phyloP scores from a whole-genome alignment of 2,888 invertebrate genomes.

The Drosophila parthenogenetica region DNA sequence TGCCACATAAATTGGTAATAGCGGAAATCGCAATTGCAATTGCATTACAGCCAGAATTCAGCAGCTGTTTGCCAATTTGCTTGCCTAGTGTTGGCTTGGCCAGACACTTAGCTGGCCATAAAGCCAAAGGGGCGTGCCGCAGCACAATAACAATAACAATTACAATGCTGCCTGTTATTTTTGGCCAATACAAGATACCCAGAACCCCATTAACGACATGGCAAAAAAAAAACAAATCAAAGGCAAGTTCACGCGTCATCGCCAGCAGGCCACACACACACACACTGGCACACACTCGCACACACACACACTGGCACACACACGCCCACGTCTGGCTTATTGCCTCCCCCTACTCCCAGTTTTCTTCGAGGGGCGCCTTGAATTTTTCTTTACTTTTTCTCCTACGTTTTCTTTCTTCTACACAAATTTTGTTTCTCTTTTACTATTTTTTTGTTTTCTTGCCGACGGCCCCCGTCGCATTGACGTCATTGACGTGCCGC shows the following conservation, averaged over 20 bases:
- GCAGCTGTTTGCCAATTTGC: conserved; percentile 7
- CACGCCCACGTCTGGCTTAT: conserved; percentile 14
- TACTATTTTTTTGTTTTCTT: conserved; percentile 33
- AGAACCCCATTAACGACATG: conserved; percentile 29
- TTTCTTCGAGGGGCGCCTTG: conserved; percentile 33
- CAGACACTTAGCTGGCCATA: conserved; percentile 5
- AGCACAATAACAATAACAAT: conserved; percentile 18
- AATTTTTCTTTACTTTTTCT: conserved; percentile 25
- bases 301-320: conserved; percentile 27
- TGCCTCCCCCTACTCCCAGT: not conserved
- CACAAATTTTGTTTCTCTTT: not conserved
- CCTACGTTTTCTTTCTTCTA: not conserved
- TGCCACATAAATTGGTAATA: conserved; percentile 61
- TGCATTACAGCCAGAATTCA: not conserved
- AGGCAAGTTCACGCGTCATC: conserved; percentile 80
- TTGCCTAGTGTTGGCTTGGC: not conserved
- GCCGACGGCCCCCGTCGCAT: conserved; percentile 68
- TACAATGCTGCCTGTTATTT: conserved; percentile 58
- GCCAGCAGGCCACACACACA: conserved; percentile 48
- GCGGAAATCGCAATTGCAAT: conserved; percentile 53
- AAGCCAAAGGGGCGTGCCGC: not conserved
- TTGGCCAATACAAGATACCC: conserved; percentile 52
- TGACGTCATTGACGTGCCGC: conserved; percentile 77
- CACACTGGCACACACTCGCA: conserved; percentile 16
- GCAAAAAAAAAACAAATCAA: conserved; percentile 63